Base-by-base conservation (phyloP, 2,888 invertebrate species). In the Biston stratarius region DNA sequence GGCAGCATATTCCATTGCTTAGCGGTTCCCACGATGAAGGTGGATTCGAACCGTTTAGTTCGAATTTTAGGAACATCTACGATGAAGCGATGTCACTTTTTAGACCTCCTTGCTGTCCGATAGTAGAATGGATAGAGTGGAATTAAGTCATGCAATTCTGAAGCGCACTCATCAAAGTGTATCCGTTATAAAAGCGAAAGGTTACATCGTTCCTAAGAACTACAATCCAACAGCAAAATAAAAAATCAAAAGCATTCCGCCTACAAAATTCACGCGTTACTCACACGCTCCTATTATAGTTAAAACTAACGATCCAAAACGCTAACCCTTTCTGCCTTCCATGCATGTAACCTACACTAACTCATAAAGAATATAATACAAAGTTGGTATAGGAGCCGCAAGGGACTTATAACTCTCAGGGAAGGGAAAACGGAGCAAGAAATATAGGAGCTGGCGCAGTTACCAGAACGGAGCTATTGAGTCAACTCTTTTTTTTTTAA, bases 321-420 rank as follows among this genome's bases (percentile, higher is more conserved):
- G 36, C 53, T 56, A 61, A 61, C 61, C 58, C 38, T 66, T 57
- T 53, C 36, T 42, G 52, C 49, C 24, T 60, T 56, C 14, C 55
- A 56, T 56, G 59, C 64, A 36, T 61, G 61, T 66, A 61, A 56
- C 56, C 67, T 66, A 61, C 57, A 47, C 56, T 67, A 60, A 71
- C 45, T 61, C 62, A 58, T 67, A 65, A 64, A 71, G 68, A 68
- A 67, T 69, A 67, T 64, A 69, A 64, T 62, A 64, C 48, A 51
- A 69, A 66, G 51, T 64, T 66, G 59, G 62, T 69, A 61, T 69
- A 69, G 47, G 52, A 64, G 62, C 3, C 71, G 15, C 44, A 0
- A 47, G 69, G 67, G 69, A 48, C 24, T 62, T 64, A 67, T 65
- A 69, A 62, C 64, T 72, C 60, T 45, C 6, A 42, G 49, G 49